Evolutionary conservation across 2,797 vertebrate species (phyloP), one percentile per base, ranked within the genome.

Genomic region (Phoeniculus purpureus): DNA sequence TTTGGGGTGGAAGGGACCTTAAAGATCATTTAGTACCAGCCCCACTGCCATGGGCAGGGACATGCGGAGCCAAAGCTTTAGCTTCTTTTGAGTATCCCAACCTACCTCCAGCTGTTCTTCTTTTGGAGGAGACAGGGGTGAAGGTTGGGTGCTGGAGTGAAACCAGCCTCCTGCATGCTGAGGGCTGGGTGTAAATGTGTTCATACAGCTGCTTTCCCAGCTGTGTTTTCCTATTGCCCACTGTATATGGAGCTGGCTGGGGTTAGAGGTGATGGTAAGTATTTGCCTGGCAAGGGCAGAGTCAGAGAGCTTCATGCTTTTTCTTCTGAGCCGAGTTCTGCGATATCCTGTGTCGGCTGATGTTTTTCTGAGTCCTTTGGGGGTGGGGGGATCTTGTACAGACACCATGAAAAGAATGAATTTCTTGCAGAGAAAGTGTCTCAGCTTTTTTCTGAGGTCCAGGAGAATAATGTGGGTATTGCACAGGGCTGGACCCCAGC

Each of bases 271-370:
- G 62, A 60, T 8, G 23, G 45, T 13, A 56, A 73, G 34, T 34
- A 19, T 12, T 82, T 43, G 45, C 3, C 1, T 16, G 34, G 65
- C 45, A 45, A 8, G 12, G 58, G 58, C n/a, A 72, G 59, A 47
- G 29, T 1, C 34, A 18, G 40, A 89, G 15, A 13, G 1, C 25
- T 90, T 50, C 17, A 20, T 23, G 10, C 18, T 11, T 48, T 84
- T 77, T 68, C 56, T 62, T 34, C 32, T 31, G 43, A 43, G 43
- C 43, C 14, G 31, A 77, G 73, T 43, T 60, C 52, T 32, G 31
- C 5, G 3, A 27, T 20, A n/a, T n/a, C 26, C n/a, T 8, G 9
- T 3, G 0, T 10, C 21, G 40, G 32, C 16, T 34, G 27, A 31
- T 48, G 52, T 8, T 71, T 23, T 18, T 48, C 62, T 8, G 32